These are phyloP conservation scores for Oostethus manadensis DNA, from an alignment of 2,113 vertebrate species.

Conservation along the genomic window DNA sequence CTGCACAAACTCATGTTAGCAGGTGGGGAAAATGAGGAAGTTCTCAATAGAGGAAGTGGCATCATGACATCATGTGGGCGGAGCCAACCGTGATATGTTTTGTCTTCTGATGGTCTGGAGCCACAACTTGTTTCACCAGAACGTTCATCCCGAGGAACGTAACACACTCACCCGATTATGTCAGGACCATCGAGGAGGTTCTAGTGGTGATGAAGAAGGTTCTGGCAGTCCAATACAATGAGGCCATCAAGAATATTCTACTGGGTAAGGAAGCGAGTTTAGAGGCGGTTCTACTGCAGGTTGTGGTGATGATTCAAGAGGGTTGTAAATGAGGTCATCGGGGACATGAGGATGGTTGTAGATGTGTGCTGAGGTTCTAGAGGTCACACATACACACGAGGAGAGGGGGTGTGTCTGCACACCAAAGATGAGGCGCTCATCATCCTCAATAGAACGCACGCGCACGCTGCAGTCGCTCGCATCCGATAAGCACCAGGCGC, in stretches of 20 bases:
- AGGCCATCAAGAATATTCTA: neutral
- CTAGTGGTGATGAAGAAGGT: neutral
- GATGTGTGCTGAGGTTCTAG: neutral
- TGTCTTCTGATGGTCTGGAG: too few species aligned
- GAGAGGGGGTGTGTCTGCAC: constrained; percentile 6
- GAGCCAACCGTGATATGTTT: too few species aligned
- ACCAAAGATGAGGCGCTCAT: neutral
- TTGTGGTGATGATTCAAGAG: neutral
- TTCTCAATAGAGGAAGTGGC: too few species aligned
- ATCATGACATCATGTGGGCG: too few species aligned
- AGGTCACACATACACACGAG: neutral
- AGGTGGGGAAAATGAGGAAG: too few species aligned
- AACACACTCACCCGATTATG: too few species aligned
- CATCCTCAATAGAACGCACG: neutral
- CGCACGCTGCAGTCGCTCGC: neutral
- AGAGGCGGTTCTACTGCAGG: neutral
- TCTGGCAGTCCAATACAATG: neutral
- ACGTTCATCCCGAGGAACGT: too few species aligned
- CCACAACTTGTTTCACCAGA: too few species aligned
- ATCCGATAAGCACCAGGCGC: neutral
- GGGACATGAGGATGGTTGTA: neutral
- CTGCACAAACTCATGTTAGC: too few species aligned
- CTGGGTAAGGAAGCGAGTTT: too few species aligned
- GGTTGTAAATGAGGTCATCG: neutral
- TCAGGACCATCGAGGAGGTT: neutral